Evolutionary conservation across 35 echinoderm and acorn worm genomes (phyloP).

Genomic region (Apostichopus parvimensis): DNA sequence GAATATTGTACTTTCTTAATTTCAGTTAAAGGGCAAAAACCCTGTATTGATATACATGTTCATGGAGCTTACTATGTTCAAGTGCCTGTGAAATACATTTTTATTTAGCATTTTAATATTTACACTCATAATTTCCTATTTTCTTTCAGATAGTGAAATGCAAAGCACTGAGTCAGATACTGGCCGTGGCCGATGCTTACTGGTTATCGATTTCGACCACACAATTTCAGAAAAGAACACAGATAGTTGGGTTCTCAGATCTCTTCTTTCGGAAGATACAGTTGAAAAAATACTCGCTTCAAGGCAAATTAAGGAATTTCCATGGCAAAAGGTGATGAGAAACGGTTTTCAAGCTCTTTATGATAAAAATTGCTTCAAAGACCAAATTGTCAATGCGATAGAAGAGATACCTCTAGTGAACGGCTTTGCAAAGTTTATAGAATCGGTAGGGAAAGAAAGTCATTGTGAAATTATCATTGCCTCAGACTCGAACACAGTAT

Average conservation of each 20-base stretch:
- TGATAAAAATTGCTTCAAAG: neutral
- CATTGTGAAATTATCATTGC: conserved; percentile 39
- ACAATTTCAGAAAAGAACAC: conserved; percentile 54
- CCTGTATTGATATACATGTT: no score
- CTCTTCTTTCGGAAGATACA: conserved; percentile 30
- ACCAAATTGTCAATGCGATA: conserved; percentile 34
- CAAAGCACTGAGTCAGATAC: neutral
- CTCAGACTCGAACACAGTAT: conserved; percentile 63
- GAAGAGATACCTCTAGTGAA: conserved; percentile 30
- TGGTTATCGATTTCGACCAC: conserved; percentile 69
- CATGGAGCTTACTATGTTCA: no score
- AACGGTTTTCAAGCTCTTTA: conserved; percentile 45
- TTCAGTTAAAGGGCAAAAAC: no score
- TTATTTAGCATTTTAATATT: no score
- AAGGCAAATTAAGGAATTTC: neutral
- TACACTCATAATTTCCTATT: neutral
- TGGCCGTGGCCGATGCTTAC: neutral
- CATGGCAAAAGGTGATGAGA: conserved; percentile 49
- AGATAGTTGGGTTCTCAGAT: conserved; percentile 31
- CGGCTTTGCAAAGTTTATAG: conserved; percentile 48
- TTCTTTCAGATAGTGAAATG: neutral
- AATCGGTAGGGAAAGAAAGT: neutral
- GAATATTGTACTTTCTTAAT: no score
- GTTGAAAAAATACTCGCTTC: conserved; percentile 1
- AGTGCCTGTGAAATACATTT: no score